Evolutionary conservation across 2,888 invertebrate species (phyloP).

Genomic region (Plebejus melissa): DNA sequence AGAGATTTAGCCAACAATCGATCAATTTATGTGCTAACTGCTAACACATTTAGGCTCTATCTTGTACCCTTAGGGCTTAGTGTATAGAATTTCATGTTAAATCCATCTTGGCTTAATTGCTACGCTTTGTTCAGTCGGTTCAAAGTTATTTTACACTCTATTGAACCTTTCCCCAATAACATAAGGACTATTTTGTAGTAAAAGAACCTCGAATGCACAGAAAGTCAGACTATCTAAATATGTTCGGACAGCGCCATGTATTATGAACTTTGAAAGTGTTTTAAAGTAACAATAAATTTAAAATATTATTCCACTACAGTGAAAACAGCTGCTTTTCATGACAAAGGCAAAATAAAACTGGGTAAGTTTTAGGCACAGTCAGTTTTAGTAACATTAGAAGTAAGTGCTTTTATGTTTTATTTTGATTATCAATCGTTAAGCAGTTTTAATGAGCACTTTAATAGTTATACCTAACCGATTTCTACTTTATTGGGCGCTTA

Average conservation of each 20-base stretch:
- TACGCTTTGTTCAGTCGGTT: background rate
- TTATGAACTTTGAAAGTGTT: slow-evolving; percentile 9
- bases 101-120: background rate
- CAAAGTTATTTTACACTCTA: background rate
- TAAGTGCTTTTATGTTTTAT: too few species aligned
- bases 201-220: background rate
- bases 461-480: too few species aligned
- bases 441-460: too few species aligned
- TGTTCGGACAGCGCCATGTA: background rate
- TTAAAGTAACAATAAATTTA: slow-evolving; percentile 18
- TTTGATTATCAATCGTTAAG: too few species aligned
- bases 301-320: slow-evolving; percentile 4
- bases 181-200: background rate
- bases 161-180: background rate
- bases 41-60: background rate
- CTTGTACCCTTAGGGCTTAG: background rate
- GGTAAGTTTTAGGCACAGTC: background rate
- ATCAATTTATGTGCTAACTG: background rate
- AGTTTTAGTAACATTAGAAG: background rate
- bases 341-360: background rate
- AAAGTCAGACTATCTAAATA: background rate
- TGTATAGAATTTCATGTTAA: slow-evolving; percentile 13
- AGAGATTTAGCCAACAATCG: background rate
- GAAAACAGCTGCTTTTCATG: slow-evolving; percentile 13
- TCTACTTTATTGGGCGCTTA: too few species aligned